Base-by-base conservation (phyloP, 2,888 invertebrate genomes). In the Galerucella pusilla region DNA sequence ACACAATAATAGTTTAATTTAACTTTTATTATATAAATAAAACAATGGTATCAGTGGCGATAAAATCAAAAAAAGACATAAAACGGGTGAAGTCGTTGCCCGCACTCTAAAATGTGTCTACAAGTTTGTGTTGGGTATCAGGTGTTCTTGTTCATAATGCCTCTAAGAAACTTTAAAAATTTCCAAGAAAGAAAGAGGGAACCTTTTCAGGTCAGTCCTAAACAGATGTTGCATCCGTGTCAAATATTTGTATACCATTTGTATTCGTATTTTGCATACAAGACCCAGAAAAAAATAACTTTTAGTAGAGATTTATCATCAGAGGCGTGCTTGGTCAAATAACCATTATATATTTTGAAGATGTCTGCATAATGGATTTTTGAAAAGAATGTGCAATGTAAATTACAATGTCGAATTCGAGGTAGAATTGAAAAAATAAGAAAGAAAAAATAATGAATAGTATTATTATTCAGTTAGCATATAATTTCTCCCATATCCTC, bases 221-320 rank as follows among this genome's bases (percentile, higher is more conserved):
- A 75, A 66, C 75, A 75, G 75, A 75, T 75, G 75, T 75, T 75
- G 66, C 73, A 70, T 75, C 75, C 70, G 52, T 70, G 75, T 71
- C 70, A 73, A 75, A 73, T 73, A 75, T 75, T 73, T 73, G 73
- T 73, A 67, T 59, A 65, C 69, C 70, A 73, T 73, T 75, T 73
- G 72, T 75, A 75, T 75, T 73, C 73, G 71, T 71, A 71, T 75
- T 70, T 71, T 71, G 74, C 67, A 74, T 71, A 49, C 61, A 70
- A 74, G 59, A 49, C 49, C 20, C 46, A 28, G 63, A 54, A 67
- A 71, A 20, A 46, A 66, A 74, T 59, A 67, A 74, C 42, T 67
- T 67, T 45, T 54, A 14, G 64, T 52, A 46, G 63, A 46, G 66
- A 70, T 68, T 70, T 52, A 70, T 49, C 25, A 25, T 54, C 64